A percentile compares a stretch with the other conserved stretches of the same genome.
These are phyloP conservation scores for Toxotes chatareus DNA, from an alignment of 2,113 vertebrate genomes.

Conservation along the genomic window DNA sequence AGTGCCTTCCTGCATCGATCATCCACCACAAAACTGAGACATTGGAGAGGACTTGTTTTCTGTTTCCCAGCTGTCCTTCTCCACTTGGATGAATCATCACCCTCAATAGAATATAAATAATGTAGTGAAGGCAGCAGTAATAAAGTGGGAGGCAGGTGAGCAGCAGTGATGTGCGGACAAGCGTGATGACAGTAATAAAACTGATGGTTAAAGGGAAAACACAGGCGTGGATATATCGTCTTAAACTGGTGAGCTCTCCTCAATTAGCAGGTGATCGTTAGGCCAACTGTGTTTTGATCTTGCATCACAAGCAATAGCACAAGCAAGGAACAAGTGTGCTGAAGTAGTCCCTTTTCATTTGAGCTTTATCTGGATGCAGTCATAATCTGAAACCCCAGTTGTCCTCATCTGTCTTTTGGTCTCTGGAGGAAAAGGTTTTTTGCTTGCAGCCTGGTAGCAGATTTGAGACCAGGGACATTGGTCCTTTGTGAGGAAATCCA, in stretches of 20 bases:
- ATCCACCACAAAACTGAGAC: slow-evolving; percentile 16
- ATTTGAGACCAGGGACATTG: slow-evolving; percentile 12
- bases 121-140: slow-evolving; percentile 43
- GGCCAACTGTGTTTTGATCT: neutral
- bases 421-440: neutral
- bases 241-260: neutral
- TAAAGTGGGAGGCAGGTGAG: slow-evolving; percentile 31
- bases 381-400: slow-evolving; percentile 9
- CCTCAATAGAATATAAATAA: slow-evolving; percentile 64
- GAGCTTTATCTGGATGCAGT: neutral
- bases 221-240: neutral
- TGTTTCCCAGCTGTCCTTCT: slow-evolving; percentile 36
- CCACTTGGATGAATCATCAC: slow-evolving; percentile 55
- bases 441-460: neutral
- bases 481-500: slow-evolving; percentile 49
- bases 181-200: slow-evolving; percentile 7
- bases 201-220: slow-evolving; percentile 30
- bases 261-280: neutral
- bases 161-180: neutral
- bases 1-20: slow-evolving; percentile 27
- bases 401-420: slow-evolving; percentile 17
- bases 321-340: neutral
- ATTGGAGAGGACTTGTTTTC: slow-evolving; percentile 22
- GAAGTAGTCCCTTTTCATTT: neutral
- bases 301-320: neutral